Conservation (phyloP, 1,140 invertebrate genomes). For the Pomacea maculata region DNA sequence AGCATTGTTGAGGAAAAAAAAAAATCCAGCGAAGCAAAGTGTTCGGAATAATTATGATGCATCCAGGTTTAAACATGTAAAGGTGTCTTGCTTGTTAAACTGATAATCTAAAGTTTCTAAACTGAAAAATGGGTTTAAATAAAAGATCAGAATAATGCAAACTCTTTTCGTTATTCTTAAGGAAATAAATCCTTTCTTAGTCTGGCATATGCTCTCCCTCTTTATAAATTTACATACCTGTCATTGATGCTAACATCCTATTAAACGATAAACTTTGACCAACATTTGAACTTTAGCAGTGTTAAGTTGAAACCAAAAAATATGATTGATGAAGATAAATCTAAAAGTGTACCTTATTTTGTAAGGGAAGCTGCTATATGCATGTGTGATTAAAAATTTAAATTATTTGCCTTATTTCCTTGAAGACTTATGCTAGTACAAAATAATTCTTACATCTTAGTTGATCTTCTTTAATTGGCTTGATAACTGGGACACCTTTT, state of each 20-base stretch:
- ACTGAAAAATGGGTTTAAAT: too few relatives aligned
- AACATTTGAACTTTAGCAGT: not conserved
- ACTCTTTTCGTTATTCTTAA: too few relatives aligned
- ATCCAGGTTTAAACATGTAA: too few relatives aligned
- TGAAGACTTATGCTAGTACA: not conserved
- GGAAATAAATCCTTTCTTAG: too few relatives aligned
- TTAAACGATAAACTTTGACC: not conserved
- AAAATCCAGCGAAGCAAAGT: not conserved
- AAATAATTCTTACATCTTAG: not conserved
- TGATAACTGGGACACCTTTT: not conserved
- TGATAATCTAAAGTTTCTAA: too few relatives aligned
- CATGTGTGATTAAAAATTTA: too few relatives aligned
- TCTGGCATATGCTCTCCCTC: too few relatives aligned
- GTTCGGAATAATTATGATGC: too few relatives aligned
- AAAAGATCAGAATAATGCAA: too few relatives aligned
- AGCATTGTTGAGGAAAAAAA: not conserved
- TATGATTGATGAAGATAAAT: not conserved
- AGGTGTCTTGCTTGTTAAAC: too few relatives aligned
- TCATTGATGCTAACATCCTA: not conserved
- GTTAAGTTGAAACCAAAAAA: not conserved
- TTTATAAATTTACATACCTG: too few relatives aligned
- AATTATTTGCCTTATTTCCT: too few relatives aligned
- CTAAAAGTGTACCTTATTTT: not conserved
- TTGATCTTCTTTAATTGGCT: not conserved
- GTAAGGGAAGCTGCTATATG: not conserved